Conservation (phyloP, 1,140 invertebrate species). For the Heliconius hermathena region DNA sequence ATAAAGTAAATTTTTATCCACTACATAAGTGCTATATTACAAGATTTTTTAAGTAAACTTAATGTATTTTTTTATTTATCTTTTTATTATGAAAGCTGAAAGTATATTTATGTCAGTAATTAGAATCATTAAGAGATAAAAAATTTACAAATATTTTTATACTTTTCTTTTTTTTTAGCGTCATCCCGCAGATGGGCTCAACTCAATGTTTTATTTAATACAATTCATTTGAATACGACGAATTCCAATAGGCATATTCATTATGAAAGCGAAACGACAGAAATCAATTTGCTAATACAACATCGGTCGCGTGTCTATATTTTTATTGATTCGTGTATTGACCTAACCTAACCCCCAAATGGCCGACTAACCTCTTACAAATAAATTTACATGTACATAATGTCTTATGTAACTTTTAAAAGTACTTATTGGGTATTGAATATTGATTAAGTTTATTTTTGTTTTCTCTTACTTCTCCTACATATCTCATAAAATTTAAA, state of each 20-base stretch:
- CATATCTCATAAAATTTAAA: too few relatives aligned
- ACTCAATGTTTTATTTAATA: not conserved
- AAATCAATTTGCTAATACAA: constrained; percentile 19
- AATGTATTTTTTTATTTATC: not conserved
- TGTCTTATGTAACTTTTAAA: constrained; percentile 9
- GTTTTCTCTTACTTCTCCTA: too few relatives aligned
- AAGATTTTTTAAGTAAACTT: not conserved
- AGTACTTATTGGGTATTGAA: not conserved
- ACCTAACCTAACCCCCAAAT: constrained; percentile 21
- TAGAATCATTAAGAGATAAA: not conserved
- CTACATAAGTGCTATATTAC: not conserved
- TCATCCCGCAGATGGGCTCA: too few relatives aligned
- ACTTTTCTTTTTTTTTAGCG: too few relatives aligned
- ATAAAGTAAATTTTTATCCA: not conserved
- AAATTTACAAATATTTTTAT: not conserved
- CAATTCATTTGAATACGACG: not conserved
- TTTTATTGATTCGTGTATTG: constrained; percentile 27
- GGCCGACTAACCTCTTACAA: constrained; percentile 19
- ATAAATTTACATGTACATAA: not conserved
- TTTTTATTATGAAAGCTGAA: not conserved
- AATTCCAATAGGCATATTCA: not conserved
- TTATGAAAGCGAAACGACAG: not conserved
- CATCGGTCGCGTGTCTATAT: constrained; percentile 15
- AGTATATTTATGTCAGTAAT: not conserved
- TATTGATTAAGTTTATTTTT: not conserved